These are phyloP conservation scores for Ptychobarbus kaznakovi DNA, from an alignment of 2,797 vertebrate species.

Conservation along the genomic window DNA sequence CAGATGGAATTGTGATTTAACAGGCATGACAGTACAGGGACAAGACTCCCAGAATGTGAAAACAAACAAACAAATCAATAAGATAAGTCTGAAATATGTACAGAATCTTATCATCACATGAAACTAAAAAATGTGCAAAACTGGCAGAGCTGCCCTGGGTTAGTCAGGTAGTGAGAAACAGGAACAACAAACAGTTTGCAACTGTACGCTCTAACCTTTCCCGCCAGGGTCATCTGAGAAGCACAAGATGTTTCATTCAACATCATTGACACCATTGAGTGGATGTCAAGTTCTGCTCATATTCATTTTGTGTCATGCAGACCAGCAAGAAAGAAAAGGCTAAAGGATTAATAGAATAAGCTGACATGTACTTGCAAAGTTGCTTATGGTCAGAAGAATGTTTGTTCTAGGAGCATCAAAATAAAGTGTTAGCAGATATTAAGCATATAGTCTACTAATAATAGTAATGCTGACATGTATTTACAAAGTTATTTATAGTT, in stretches of 20 bases:
- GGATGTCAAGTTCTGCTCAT: not conserved
- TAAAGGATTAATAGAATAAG: not conserved
- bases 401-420: not conserved
- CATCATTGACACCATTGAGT: not conserved
- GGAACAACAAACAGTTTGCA: conserved; percentile 75
- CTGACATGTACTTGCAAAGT: not conserved
- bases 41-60: conserved; percentile 67
- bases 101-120: conserved; percentile 72
- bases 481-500: not conserved
- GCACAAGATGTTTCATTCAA: not conserved
- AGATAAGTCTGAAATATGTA: conserved; percentile 75
- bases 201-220: conserved; percentile 74
- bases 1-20: conserved; percentile 73
- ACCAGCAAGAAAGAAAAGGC: not conserved
- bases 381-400: not conserved
- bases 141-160: conserved; percentile 76
- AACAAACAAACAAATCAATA: conserved; percentile 79
- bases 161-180: conserved; percentile 27
- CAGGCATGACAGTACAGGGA: conserved; percentile 70
- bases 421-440: not conserved
- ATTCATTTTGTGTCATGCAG: not conserved
- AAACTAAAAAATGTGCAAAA: conserved; percentile 55
- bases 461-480: not conserved
- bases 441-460: not conserved
- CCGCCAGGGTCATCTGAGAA: conserved; percentile 69